phyloP scores from a whole-genome alignment of 2,888 invertebrate species.

The Sesia bembeciformis region DNA sequence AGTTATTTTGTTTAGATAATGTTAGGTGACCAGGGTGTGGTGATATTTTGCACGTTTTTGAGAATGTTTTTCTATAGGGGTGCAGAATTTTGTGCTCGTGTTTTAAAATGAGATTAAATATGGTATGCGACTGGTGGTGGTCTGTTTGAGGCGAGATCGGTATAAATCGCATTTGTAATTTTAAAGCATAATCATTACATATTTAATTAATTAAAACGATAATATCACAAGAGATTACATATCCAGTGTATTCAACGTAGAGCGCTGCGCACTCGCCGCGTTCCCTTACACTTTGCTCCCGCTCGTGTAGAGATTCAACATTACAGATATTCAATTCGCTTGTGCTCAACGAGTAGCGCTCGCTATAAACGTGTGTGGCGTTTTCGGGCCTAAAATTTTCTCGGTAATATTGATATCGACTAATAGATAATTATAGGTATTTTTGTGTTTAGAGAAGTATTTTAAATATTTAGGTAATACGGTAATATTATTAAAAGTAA shows the following conservation, averaged over 20 bases:
- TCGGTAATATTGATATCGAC: constrained; percentile 66
- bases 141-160: constrained; percentile 41
- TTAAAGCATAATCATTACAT: constrained; percentile 8
- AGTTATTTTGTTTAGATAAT: constrained; percentile 69
- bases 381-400: constrained; percentile 65
- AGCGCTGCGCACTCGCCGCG: constrained; percentile 52
- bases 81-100: constrained; percentile 53
- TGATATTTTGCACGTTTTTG: constrained; percentile 75
- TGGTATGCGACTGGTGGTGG: constrained; percentile 44
- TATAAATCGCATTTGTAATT: constrained; percentile 19
- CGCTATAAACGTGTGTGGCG: constrained; percentile 50
- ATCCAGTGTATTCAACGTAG: constrained; percentile 55
- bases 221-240: constrained; percentile 62
- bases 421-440: constrained; percentile 71
- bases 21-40: constrained; percentile 75
- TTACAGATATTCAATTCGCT: constrained; percentile 19
- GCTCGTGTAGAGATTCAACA: constrained; percentile 14
- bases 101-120: constrained; percentile 42
- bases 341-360: constrained; percentile 37
- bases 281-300: constrained; percentile 14
- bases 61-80: constrained; percentile 69
- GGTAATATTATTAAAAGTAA: constrained; percentile 51
- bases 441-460: constrained; percentile 74
- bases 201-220: constrained; percentile 6
- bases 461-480: constrained; percentile 72